These are phyloP conservation scores for Phycodurus eques DNA, from an alignment of 2,113 vertebrate genomes.

Conservation along the genomic window DNA sequence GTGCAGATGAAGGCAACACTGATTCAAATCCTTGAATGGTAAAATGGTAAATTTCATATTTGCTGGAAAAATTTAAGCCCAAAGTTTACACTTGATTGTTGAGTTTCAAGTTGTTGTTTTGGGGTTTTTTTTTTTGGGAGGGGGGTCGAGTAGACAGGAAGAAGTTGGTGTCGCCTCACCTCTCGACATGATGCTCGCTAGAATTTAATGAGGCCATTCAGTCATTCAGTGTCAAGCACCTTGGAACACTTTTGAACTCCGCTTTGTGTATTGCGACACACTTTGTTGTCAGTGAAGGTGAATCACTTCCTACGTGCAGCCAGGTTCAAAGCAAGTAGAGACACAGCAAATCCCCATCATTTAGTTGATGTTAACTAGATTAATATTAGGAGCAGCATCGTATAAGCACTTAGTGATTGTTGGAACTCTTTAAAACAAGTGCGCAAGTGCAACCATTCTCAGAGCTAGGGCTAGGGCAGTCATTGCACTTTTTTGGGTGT, in stretches of 20 bases:
- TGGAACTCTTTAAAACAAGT: not conserved
- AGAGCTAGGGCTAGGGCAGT: not conserved
- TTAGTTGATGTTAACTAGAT: not conserved
- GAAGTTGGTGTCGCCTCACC: constrained; percentile 32
- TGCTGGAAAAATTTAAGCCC: no score
- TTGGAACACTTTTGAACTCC: constrained; percentile 32
- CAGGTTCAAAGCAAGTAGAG: not conserved
- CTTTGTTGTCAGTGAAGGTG: constrained; percentile 36
- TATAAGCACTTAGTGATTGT: not conserved
- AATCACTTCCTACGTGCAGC: constrained; percentile 19
- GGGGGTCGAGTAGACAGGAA: constrained; percentile 21
- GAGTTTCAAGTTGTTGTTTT: not conserved
- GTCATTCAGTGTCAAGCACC: constrained; percentile 18
- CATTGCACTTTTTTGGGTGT: not conserved
- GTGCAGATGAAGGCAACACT: no score
- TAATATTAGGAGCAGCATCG: not conserved
- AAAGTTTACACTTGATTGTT: no score
- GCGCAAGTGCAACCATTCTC: not conserved
- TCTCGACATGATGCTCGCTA: constrained; percentile 30
- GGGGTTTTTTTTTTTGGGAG: not conserved
- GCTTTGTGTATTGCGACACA: constrained; percentile 65
- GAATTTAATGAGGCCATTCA: constrained; percentile 28
- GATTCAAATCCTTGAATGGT: no score
- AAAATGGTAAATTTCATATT: no score
- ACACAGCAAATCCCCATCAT: not conserved